Conservation (phyloP, 2,797 vertebrate genomes). For the Thunnus albacares region DNA sequence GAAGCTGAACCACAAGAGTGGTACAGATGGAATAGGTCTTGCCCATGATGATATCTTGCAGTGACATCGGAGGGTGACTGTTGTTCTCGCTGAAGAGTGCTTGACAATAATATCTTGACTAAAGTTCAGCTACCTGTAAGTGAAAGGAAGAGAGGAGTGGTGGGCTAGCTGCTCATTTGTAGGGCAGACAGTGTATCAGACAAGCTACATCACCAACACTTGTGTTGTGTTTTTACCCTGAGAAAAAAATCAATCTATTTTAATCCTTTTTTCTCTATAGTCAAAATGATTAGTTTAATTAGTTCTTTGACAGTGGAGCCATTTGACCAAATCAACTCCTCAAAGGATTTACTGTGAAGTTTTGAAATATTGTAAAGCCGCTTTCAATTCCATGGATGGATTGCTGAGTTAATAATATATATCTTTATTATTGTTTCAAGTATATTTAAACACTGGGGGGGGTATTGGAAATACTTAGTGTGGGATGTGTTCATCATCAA, state of each 20-base stretch:
- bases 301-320: constrained; percentile 21
- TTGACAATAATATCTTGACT: constrained; percentile 26
- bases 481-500: constrained; percentile 40
- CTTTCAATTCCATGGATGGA: constrained; percentile 40
- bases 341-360: constrained; percentile 18
- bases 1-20: neutral
- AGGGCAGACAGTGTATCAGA: neutral
- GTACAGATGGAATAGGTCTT: constrained; percentile 14
- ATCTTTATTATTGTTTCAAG: constrained; percentile 35
- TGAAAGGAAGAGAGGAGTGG: constrained; percentile 6
- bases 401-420: constrained; percentile 43
- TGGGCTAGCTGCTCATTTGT: constrained; percentile 11
- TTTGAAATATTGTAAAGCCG: constrained; percentile 38
- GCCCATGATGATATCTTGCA: neutral
- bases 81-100: constrained; percentile 22
- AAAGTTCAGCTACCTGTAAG: constrained; percentile 8
- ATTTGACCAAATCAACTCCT: constrained; percentile 40
- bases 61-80: constrained; percentile 28
- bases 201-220: neutral
- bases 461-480: constrained; percentile 31
- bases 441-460: constrained; percentile 34
- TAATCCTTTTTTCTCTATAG: constrained; percentile 15
- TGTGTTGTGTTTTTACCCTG: neutral
- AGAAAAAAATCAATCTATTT: constrained; percentile 21
- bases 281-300: constrained; percentile 35